Conservation (phyloP, 2,888 invertebrate species). For the Agriotes lineatus region DNA sequence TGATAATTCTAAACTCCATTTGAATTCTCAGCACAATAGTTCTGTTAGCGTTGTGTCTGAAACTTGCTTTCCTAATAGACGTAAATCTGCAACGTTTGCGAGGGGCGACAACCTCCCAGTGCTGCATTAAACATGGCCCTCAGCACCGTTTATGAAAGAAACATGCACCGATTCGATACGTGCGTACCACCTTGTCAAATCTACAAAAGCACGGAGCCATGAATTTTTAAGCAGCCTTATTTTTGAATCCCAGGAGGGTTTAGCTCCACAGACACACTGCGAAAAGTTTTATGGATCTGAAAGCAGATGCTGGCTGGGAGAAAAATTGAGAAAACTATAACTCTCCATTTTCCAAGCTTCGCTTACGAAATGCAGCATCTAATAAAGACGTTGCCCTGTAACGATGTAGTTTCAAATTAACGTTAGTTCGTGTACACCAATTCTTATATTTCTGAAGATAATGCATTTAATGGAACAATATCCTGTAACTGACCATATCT, state of each 20-base stretch:
- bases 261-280: background rate
- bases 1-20: slow-evolving; percentile 42
- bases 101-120: slow-evolving; percentile 9
- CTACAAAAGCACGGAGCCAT: slow-evolving; percentile 19
- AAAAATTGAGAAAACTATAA: too few relatives aligned
- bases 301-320: too few relatives aligned
- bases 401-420: too few relatives aligned
- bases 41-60: slow-evolving; percentile 36
- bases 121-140: slow-evolving; percentile 30
- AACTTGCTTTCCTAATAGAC: slow-evolving; percentile 41
- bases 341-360: too few relatives aligned
- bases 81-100: slow-evolving; percentile 37
- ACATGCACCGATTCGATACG: slow-evolving; percentile 32
- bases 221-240: slow-evolving; percentile 29
- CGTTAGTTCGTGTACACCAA: too few relatives aligned
- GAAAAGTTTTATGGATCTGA: slow-evolving; percentile 3
- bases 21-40: slow-evolving; percentile 44
- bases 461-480: too few relatives aligned
- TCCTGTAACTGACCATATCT: too few relatives aligned
- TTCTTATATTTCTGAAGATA: too few relatives aligned
- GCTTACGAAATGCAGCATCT: too few relatives aligned
- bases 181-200: slow-evolving; percentile 29
- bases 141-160: slow-evolving; percentile 33
- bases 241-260: slow-evolving; percentile 9
- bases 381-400: too few relatives aligned